Evolutionary conservation across 2,113 vertebrate genomes (phyloP).

Genomic region (Callospermophilus lateralis): DNA sequence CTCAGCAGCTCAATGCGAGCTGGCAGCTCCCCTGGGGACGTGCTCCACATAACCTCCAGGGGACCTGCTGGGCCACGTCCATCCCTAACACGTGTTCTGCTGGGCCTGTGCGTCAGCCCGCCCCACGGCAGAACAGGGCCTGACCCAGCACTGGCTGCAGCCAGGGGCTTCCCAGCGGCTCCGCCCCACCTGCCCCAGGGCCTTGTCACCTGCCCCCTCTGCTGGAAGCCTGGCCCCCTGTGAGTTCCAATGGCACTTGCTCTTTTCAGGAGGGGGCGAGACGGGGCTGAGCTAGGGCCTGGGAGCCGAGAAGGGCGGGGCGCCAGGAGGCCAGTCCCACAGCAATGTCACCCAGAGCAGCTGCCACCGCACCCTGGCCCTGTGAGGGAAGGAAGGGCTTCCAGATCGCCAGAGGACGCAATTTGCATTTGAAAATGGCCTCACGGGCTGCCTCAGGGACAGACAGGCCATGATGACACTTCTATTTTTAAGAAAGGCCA

Average conservation of each 20-base stretch:
- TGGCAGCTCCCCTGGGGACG: accelerated
- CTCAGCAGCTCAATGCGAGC: accelerated
- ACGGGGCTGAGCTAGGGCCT: accelerated
- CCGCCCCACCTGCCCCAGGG: accelerated
- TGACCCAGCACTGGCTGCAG: accelerated
- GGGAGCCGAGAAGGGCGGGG: no score
- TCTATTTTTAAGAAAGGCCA: conserved; percentile 76
- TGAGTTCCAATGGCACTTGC: not conserved
- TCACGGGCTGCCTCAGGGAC: not conserved
- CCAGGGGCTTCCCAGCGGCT: accelerated
- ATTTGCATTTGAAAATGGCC: conserved; percentile 35
- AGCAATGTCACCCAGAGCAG: accelerated
- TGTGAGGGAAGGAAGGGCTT: not conserved
- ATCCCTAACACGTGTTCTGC: not conserved
- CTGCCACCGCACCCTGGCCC: not conserved
- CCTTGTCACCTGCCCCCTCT: not conserved
- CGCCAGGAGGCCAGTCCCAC: accelerated
- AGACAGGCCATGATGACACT: not conserved
- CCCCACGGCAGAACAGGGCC: not conserved
- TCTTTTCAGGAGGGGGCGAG: accelerated
- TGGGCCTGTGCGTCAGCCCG: accelerated
- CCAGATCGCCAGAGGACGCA: not conserved
- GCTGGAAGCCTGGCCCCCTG: not conserved
- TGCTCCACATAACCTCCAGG: not conserved
- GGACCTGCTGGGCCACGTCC: not conserved